These are phyloP conservation scores for Leistus spinibarbis DNA, from an alignment of 2,888 invertebrate species.

Conservation along the genomic window DNA sequence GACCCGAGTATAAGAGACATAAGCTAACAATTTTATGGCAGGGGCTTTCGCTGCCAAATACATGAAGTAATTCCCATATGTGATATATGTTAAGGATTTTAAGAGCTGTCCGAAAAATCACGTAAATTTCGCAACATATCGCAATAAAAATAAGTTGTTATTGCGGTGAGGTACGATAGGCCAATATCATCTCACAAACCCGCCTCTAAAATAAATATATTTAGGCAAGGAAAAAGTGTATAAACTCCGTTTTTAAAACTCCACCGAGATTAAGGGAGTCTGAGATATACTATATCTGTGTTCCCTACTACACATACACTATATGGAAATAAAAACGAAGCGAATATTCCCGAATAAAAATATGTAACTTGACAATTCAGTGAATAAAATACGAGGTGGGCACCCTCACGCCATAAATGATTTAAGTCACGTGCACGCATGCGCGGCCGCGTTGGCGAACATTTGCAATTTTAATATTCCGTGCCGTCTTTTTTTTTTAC, in stretches of 20 bases:
- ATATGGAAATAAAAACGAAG: constrained; percentile 27
- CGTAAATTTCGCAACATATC: background rate
- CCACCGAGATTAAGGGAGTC: constrained; percentile 31
- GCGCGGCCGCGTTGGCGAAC: background rate
- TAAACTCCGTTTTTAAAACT: constrained; percentile 37
- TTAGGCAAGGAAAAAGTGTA: constrained; percentile 25
- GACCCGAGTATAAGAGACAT: no score
- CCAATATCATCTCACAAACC: background rate
- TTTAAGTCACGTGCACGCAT: background rate
- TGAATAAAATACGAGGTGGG: constrained; percentile 12
- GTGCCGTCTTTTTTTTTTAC: background rate
- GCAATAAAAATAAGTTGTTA: constrained; percentile 32
- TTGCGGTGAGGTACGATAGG: constrained; percentile 3
- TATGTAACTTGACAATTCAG: constrained; percentile 36
- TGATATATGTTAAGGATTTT: background rate
- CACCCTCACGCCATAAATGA: constrained; percentile 10
- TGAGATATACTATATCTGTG: constrained; percentile 20
- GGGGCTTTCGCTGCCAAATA: no score
- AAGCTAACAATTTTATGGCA: background rate
- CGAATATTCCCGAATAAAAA: constrained; percentile 28
- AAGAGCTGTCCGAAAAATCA: background rate
- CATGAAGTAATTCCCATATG: no score
- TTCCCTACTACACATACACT: no score
- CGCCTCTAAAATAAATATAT: constrained; percentile 15
- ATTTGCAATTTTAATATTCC: background rate